Base-by-base conservation (phyloP, 30 jellyfish, hydroid and myxozoan genomes). In the Chrysaora quinquecirrha region DNA sequence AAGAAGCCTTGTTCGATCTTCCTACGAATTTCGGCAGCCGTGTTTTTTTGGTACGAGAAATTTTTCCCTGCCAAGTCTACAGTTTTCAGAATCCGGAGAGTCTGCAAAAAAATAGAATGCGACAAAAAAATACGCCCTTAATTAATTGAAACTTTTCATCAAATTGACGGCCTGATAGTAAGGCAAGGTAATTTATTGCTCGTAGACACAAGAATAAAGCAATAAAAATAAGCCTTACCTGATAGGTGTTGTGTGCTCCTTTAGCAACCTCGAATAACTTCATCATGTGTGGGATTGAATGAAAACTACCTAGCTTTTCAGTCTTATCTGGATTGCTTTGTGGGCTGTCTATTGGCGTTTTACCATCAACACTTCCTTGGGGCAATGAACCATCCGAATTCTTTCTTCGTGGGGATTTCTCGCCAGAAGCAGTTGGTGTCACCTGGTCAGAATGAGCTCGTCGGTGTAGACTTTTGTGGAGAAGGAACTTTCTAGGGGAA, bases 231-330 rank as follows among this genome's bases (percentile, higher is more conserved):
- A n/a, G n/a, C 19, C 52, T 9, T 32, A 82, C 97, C 89, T 93
- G 98, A 65, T 93, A 93, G 16, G 94, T 93, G 48, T 82, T 82
- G 87, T 56, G 83, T 0, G 97, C 95, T 12, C 98, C 98, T 77
- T 93, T 93, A 49, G 87, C 49, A 1, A 81, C 87, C 38, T 82
- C 97, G 50, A 77, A 87, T 19, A 87, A 29, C 34, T 87, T 82
- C 97, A 93, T 60, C 89, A 86, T 64, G 66, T 87, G 97, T 0
- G 98, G 98, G 27, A 75, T 60, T 10, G 82, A 30, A 20, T 81
- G 94, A 76, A 86, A 93, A 48, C 25, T 63, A 10, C 98, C 98
- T 22, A 87, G 86, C 60, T 87, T 87, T 48, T 93, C 98, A 20
- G 86, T 56, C 63, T 84, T 90, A 80, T 90, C 97, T 23, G 75